These are phyloP conservation scores for Micoletzkya japonica DNA, from an alignment of 2,888 invertebrate genomes.

Conservation along the genomic window DNA sequence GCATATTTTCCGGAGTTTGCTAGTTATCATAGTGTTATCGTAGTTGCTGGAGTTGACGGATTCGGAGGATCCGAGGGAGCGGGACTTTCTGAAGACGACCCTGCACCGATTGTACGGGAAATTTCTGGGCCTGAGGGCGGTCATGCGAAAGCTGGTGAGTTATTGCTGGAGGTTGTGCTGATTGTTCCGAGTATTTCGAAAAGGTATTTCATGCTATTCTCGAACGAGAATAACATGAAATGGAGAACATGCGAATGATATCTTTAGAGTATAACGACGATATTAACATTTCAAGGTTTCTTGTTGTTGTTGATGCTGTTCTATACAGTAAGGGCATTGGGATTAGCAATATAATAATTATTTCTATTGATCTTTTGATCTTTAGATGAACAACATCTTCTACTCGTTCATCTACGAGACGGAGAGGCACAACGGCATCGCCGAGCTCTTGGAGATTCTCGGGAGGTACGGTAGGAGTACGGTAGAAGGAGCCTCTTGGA, in stretches of 20 bases:
- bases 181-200: no score
- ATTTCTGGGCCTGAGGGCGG: conserved; percentile 92
- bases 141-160: conserved; percentile 31
- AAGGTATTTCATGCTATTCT: no score
- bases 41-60: conserved; percentile 97
- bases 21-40: conserved; percentile 12
- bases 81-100: conserved; percentile 97
- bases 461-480: conserved; percentile 76
- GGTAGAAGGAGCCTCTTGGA: conserved; percentile 6
- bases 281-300: no score
- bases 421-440: conserved; percentile 98
- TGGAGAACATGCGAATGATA: no score
- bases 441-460: conserved; percentile 95
- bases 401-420: conserved; percentile 97
- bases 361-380: neutral
- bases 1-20: neutral
- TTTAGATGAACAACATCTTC: conserved; percentile 97
- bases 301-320: no score
- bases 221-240: no score
- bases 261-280: no score
- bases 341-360: no score
- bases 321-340: no score
- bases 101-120: conserved; percentile 98
- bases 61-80: conserved; percentile 97
- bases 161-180: neutral